These are phyloP conservation scores for Oryzias javanicus DNA, from an alignment of 2,113 vertebrate species.

Conservation along the genomic window DNA sequence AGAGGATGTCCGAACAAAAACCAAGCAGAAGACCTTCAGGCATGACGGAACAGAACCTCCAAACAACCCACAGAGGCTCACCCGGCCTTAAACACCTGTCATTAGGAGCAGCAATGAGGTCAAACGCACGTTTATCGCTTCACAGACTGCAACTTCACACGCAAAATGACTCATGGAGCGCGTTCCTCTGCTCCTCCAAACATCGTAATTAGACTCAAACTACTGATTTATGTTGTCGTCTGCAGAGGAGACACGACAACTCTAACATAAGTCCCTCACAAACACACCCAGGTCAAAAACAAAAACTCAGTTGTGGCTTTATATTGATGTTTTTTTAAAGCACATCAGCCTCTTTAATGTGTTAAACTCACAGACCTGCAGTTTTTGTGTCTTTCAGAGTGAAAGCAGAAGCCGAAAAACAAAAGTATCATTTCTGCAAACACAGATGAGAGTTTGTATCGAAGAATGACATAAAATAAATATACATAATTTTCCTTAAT, in stretches of 20 bases:
- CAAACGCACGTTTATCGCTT: slow-evolving; percentile 7
- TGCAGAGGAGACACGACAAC: too few species aligned
- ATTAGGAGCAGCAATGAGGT: neutral
- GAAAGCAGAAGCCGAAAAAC: too few species aligned
- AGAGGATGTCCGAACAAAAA: too few species aligned
- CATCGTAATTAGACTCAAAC: neutral
- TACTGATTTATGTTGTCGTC: too few species aligned
- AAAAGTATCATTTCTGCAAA: too few species aligned
- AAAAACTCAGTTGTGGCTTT: too few species aligned
- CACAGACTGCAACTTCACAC: slow-evolving; percentile 7
- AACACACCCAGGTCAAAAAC: too few species aligned
- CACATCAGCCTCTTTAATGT: slow-evolving; percentile 6
- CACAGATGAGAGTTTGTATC: too few species aligned
- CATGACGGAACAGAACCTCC: slow-evolving; percentile 57
- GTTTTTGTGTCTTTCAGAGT: too few species aligned
- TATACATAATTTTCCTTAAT: too few species aligned
- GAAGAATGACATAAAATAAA: too few species aligned
- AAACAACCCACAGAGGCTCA: slow-evolving; percentile 4
- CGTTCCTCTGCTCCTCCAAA: neutral
- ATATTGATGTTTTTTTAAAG: slow-evolving; percentile 32
- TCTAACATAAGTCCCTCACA: too few species aligned
- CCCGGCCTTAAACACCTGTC: slow-evolving; percentile 1
- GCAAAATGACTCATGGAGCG: slow-evolving; percentile 20
- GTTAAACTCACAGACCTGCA: slow-evolving; percentile 4
- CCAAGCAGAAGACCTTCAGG: slow-evolving; percentile 5